Base-by-base conservation (phyloP, 1,140 invertebrate species). In the Drosophila kikkawai region DNA sequence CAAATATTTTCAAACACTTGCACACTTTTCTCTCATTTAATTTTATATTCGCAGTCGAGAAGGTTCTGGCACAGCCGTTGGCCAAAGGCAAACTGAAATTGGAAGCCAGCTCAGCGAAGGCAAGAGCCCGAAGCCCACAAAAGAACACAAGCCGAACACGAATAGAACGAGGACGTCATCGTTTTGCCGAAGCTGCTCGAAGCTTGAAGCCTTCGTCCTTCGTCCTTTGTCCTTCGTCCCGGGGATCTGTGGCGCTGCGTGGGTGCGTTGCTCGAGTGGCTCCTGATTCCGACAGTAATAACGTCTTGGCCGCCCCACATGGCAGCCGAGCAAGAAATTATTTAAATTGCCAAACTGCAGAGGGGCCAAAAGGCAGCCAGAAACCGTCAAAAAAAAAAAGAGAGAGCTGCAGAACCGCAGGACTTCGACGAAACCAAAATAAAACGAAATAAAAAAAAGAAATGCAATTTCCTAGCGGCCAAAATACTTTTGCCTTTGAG, bases 241-340 rank as follows among this genome's bases (percentile, higher is more conserved):
- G 45, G 50, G 44, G 53, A 42, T 36, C 29, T 26, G 13, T 47
- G 53, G 53, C 17, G 32, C 74, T 79, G 69, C 77, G 77, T 86
- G 82, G 69, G 75, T 75, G 82, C 78, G 73, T 84, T 47, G 75
- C 78, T 85, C 75, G 82, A 85, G 78, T 85, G 82, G 82, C 82
- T 82, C 58, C 71, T 51, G 82, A 80, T 75, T 75, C 66, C 74
- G 82, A 87, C 82, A 85, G 82, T 86, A 87, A 85, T 85, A 85
- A 83, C 83, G 80, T 86, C 83, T 88, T 86, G 70, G 83, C 58
- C 75, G 55, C 64, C 76, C 82, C 83, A 88, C 80, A 74, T 80
- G 60, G 67, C 71, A 77, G 47, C 60, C 41, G 57, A 57, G 51
- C 50, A 47, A 63, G 60, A 78, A 82, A 82, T 78, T 86, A 86